Conservation (phyloP, 2,113 vertebrate species). For the Paramisgurnus dabryanus region DNA sequence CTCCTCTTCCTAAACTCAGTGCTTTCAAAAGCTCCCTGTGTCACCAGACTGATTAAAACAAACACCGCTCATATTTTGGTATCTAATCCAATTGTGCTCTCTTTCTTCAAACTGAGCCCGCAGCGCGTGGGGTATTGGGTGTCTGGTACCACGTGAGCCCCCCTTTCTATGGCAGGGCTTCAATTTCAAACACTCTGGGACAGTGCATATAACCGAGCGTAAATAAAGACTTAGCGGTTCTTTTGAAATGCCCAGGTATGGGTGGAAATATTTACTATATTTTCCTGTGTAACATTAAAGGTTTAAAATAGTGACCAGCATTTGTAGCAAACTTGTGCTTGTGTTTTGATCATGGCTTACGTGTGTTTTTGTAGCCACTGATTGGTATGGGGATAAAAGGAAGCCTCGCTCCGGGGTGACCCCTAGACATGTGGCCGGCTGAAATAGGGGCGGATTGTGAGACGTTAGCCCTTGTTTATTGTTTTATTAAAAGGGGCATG, state of each 20-base stretch:
- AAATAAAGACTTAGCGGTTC: slow-evolving; percentile 68
- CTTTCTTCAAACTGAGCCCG: slow-evolving; percentile 75
- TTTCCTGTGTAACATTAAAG: slow-evolving; percentile 5
- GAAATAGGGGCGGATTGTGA: slow-evolving; percentile 57
- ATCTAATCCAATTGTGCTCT: slow-evolving; percentile 88
- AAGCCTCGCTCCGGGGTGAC: slow-evolving; percentile 47
- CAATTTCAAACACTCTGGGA: slow-evolving; percentile 74
- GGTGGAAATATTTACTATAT: slow-evolving; percentile 36
- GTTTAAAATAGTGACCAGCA: background rate
- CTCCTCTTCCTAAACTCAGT: slow-evolving; percentile 58
- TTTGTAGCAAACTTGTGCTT: slow-evolving; percentile 18
- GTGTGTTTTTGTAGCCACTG: slow-evolving; percentile 33
- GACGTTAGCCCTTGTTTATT: slow-evolving; percentile 71
- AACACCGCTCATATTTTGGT: slow-evolving; percentile 87
- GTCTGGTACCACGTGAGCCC: slow-evolving; percentile 69
- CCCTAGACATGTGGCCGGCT: slow-evolving; percentile 42
- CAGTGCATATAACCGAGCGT: slow-evolving; percentile 70
- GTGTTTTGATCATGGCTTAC: background rate
- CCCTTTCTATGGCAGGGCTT: slow-evolving; percentile 65
- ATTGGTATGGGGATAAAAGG: slow-evolving; percentile 52
- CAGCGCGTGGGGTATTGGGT: slow-evolving; percentile 79
- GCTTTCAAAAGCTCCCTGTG: slow-evolving; percentile 82
- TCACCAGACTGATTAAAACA: slow-evolving; percentile 91
- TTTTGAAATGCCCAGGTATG: slow-evolving; percentile 52
- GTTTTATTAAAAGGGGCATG: slow-evolving; percentile 75